Evolutionary conservation across 2,113 vertebrate species (phyloP).

Genomic region (Clupea harengus): DNA sequence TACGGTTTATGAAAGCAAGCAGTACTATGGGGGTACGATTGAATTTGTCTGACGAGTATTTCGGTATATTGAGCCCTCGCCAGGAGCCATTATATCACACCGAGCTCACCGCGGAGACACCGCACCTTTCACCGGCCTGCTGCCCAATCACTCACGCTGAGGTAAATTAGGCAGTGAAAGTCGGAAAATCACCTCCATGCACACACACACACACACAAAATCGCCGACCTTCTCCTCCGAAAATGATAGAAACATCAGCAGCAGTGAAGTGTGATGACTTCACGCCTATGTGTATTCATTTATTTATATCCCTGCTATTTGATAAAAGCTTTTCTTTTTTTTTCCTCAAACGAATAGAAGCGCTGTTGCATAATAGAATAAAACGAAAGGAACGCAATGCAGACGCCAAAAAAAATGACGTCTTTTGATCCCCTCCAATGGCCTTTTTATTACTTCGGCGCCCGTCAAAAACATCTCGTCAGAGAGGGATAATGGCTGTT

Average conservation of each 20-base stretch:
- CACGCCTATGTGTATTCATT: neutral
- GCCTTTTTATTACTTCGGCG: slow-evolving; percentile 9
- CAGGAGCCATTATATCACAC: slow-evolving; percentile 25
- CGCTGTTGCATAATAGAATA: neutral
- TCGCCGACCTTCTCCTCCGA: neutral
- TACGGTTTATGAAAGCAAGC: neutral
- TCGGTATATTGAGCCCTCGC: slow-evolving; percentile 36
- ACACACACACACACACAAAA: neutral
- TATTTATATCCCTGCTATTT: slow-evolving; percentile 10
- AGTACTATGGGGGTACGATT: slow-evolving; percentile 32
- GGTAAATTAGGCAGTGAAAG: slow-evolving; percentile 17
- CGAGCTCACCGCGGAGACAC: slow-evolving; percentile 14
- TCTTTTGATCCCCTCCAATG: slow-evolving; percentile 17
- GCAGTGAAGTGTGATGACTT: neutral
- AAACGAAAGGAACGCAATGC: neutral
- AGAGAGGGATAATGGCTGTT: slow-evolving; percentile 16
- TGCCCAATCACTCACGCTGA: neutral
- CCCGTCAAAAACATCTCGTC: slow-evolving; percentile 17
- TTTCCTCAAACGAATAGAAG: neutral
- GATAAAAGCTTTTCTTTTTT: neutral
- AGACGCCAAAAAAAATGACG: slow-evolving; percentile 2
- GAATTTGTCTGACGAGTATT: slow-evolving; percentile 45
- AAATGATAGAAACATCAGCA: neutral
- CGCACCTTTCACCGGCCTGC: neutral
- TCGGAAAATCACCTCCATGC: neutral